These are phyloP conservation scores for Flexamia atlantica DNA, from an alignment of 2,888 invertebrate genomes.

Conservation along the genomic window DNA sequence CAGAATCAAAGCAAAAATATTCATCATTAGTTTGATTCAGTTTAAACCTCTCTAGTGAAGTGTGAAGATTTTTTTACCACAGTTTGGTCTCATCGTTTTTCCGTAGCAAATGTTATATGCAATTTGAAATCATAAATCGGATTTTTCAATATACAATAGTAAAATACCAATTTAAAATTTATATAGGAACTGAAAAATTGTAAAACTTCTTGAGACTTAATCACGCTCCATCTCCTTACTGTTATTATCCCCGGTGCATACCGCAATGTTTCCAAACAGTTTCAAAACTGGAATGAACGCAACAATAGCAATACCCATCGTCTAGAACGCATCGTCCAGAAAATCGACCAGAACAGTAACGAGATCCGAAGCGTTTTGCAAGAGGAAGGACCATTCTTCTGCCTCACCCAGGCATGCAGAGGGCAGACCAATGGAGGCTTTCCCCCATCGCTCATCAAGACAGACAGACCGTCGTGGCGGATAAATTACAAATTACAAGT, in stretches of 20 bases:
- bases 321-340: conserved; percentile 34
- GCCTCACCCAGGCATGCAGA: conserved; percentile 33
- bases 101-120: no score
- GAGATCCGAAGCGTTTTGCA: conserved; percentile 18
- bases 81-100: no score
- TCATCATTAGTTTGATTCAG: no score
- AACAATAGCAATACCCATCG: conserved; percentile 19
- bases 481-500: conserved; percentile 35
- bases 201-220: no score
- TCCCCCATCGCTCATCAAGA: conserved; percentile 29
- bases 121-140: no score
- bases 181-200: no score
- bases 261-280: neutral
- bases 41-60: no score
- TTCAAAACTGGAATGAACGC: conserved; percentile 5
- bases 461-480: conserved; percentile 19
- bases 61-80: no score
- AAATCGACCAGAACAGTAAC: neutral
- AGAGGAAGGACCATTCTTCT: conserved; percentile 21
- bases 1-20: no score
- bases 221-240: neutral
- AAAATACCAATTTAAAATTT: no score
- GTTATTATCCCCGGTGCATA: neutral
- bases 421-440: neutral
- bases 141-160: no score